phyloP scores from a whole-genome alignment of 2,113 vertebrate genomes.

The Triplophysa dalaica region DNA sequence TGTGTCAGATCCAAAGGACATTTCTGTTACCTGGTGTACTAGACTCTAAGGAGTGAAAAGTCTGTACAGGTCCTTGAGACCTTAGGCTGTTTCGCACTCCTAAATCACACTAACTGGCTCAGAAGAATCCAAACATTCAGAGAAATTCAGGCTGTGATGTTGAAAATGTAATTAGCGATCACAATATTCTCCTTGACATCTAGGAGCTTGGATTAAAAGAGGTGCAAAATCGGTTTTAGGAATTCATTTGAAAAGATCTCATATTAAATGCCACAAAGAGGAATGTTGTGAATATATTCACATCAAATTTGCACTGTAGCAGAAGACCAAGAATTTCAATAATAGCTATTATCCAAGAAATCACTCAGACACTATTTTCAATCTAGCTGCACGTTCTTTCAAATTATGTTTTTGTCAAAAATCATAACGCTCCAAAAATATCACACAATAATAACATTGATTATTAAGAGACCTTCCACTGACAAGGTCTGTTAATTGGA shows the following conservation, averaged over 20 bases:
- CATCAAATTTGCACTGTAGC: neutral
- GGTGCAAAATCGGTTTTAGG: neutral
- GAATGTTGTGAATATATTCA: neutral
- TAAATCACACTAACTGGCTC: neutral
- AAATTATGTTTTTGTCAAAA: neutral
- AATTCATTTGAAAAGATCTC: neutral
- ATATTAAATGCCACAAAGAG: neutral
- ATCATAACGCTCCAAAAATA: conserved; percentile 9
- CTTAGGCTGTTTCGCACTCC: neutral
- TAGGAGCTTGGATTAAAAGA: neutral
- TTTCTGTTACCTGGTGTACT: conserved; percentile 1
- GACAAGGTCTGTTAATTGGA: conserved; percentile 1
- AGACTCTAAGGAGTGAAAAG: neutral
- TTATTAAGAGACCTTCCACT: conserved; percentile 6
- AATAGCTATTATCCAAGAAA: conserved; percentile 17
- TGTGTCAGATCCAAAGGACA: neutral
- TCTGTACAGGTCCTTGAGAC: neutral
- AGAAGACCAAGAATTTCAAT: neutral
- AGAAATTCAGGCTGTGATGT: neutral
- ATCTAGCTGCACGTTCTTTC: conserved; percentile 1
- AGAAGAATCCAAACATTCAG: neutral
- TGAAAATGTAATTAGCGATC: neutral
- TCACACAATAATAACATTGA: neutral
- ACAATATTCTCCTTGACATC: neutral
- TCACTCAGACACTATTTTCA: neutral